Percentiles rank a stretch among this genome's conserved stretches.
Conservation (phyloP, 2,113 vertebrate species). For the Alethe diademata region DNA sequence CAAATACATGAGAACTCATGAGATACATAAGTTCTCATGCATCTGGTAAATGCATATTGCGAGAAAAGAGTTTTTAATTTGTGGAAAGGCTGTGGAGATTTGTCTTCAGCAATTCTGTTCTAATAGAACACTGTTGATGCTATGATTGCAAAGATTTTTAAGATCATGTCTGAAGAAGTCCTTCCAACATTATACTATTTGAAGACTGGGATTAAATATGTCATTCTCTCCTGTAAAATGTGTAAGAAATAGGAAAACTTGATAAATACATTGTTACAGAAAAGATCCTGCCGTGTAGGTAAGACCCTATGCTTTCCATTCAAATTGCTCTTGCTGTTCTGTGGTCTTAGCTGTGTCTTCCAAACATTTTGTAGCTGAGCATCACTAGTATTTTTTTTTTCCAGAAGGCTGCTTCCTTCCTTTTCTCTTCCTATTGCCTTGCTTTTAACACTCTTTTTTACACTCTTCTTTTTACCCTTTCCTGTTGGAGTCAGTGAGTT, state of each 20-base stretch:
- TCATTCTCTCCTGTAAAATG: background rate
- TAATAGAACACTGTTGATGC: background rate
- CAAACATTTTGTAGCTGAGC: background rate
- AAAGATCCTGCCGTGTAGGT: background rate
- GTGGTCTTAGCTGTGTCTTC: background rate
- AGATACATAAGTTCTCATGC: too few species aligned
- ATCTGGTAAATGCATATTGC: background rate
- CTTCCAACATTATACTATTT: background rate
- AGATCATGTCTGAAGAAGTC: background rate
- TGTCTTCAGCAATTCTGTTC: background rate
- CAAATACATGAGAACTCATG: background rate
- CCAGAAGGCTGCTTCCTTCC: background rate
- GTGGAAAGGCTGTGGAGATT: background rate
- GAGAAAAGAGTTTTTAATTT: background rate
- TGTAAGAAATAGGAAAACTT: background rate
- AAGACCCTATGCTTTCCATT: background rate
- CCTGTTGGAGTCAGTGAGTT: too few species aligned
- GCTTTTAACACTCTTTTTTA: background rate
- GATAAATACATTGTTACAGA: background rate
- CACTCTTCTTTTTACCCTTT: background rate
- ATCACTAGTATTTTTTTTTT: background rate
- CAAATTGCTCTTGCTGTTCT: background rate
- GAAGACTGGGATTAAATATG: background rate
- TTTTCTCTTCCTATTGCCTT: background rate
- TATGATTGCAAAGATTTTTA: background rate